Evolutionary conservation across 92 coral and sea anemone species (phyloP), one percentile per base, ranked within the genome.

Genomic region (Desmophyllum pertusum): DNA sequence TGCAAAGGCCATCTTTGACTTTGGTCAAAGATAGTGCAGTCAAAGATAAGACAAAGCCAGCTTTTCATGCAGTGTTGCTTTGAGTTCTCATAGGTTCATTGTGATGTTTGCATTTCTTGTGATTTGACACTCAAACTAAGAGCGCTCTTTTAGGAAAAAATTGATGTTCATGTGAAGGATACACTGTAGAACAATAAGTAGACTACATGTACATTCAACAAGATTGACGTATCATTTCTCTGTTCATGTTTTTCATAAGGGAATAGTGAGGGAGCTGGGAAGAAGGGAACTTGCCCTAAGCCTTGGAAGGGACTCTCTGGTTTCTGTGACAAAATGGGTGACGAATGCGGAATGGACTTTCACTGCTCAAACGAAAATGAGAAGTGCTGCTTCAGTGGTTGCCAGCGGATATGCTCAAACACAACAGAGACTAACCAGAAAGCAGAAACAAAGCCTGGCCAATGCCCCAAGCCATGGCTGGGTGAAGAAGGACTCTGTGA

Each of bases 371-470:
- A 59, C 36, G 79, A 70, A 35, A 63, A 82, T 29, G 88, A 86
- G 52, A 77, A 87, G 50, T 93, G 96, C 74, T 93, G 96, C 73
- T 93, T 87, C 76, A 93, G 89, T 79, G 96, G 96, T 29, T 93
- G 96, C 61, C 96, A 93, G 67, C 87, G 85, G 31, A 71, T 83
- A 76, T 93, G 96, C 70, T 53, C 88, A 36, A 81, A 82, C 19
- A 86, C 92, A 7, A 41, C 90, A 84, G 84, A 69, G 59, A 37
- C 57, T 76, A 87, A 53, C 61, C 73, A 72, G 86, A 82, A 70
- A 71, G 82, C 36, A 10, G 51, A 57, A 45, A 76, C 53, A 21
- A 87, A 82, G 42, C 84, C 71, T 14, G 88, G 89, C 52, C 83
- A 82, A 25, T 93, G 96, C 70, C 96, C 96, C 5, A 63, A 74